Base-by-base conservation (phyloP, 2,888 invertebrate genomes). In the Dysmachus trigonus region DNA sequence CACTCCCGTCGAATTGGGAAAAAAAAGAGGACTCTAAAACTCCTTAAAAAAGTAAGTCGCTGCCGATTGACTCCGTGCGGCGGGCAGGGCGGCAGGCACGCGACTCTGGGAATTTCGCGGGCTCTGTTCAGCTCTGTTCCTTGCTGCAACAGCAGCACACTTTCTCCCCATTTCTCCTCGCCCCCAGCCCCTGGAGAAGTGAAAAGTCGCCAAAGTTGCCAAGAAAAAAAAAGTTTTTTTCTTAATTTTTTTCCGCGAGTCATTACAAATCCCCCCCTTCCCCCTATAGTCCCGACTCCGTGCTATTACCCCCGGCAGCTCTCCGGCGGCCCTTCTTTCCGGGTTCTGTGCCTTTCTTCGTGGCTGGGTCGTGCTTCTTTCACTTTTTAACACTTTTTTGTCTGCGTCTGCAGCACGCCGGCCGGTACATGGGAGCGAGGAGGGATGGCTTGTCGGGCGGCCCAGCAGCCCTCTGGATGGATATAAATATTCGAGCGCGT, bases 371-470 rank as follows among this genome's bases (percentile, higher is more conserved):
- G 72, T 72, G 27, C 83, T 83, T 83, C 83, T 83, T 83, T 83
- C 83, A 83, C 83, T 83, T 83, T 83, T 83, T 83, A 83, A 83
- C 72, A 83, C 72, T 83, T 83, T 83, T 83, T 72, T 83, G 72
- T 38, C 41, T 72, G 81, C 72, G 72, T 83, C 72, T 83, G 72
- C 72, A 62, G 31, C 71, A 10, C 27, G 15, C n/a, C 33, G 33
- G n/a, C n/a, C n/a, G n/a, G n/a, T n/a, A n/a, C n/a, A n/a, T n/a
- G 30, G 33, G 10, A 6, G 41, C 13, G 18, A 4, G 33, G 27
- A 33, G 33, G 62, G 82, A 38, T 15, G 82, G 38, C 62, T 18
- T n/a, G n/a, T n/a, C n/a, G n/a, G n/a, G n/a, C n/a, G n/a, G n/a
- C n/a, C n/a, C n/a, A n/a, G n/a, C 62, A 22, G 8, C 6, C 62